Base-by-base conservation (phyloP, 2,113 vertebrate genomes). In the Cercocebus atys region DNA sequence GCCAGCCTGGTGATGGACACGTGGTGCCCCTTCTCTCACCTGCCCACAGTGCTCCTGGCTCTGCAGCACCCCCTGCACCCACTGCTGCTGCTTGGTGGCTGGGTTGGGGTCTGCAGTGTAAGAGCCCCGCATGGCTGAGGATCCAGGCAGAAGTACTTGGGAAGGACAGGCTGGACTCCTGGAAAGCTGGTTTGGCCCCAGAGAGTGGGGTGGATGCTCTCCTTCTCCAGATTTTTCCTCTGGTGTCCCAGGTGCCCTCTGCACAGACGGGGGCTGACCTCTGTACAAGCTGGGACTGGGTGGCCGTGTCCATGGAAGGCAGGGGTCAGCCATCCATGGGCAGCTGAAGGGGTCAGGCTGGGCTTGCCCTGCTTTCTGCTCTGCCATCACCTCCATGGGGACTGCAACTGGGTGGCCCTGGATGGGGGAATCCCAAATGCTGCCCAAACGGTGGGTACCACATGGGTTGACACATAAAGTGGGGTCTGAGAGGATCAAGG, bases 61-160 rank as follows among this genome's bases (percentile, higher is more conserved):
- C 40, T 76, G 25, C 55, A 73, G 72, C 30, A 47, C 90, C 57
- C 78, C 6, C 50, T 94, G 87, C 0, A 47, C 38, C 7, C 93
- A 45, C n/a, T 87, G 98, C 0, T 98, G 98, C 68, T 90, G 87
- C 94, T 95, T 79, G 3, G 92, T 47, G 23, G 38, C 35, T 25
- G 50, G 70, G 55, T 78, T 72, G 0, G 88, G 50, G 72, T 57
- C 55, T 70, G 43, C 27, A 66, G 93, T 81, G 13, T 78, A 70
- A 80, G 93, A 61, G 10, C 50, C 66, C 52, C 38, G 47, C 5
- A 32, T 55, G 84, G 75, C 0, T 0, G 2, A 0, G 11, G 66
- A 32, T 59, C 16, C 27, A 8, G 16, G 0, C 0, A 30, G 40
- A 45, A 40, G 45, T 76, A 6, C 50, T 47, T 76, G 52, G 14